phyloP scores from a whole-genome alignment of 64 coral and sea anemone genomes.

The Orbicella faveolata region DNA sequence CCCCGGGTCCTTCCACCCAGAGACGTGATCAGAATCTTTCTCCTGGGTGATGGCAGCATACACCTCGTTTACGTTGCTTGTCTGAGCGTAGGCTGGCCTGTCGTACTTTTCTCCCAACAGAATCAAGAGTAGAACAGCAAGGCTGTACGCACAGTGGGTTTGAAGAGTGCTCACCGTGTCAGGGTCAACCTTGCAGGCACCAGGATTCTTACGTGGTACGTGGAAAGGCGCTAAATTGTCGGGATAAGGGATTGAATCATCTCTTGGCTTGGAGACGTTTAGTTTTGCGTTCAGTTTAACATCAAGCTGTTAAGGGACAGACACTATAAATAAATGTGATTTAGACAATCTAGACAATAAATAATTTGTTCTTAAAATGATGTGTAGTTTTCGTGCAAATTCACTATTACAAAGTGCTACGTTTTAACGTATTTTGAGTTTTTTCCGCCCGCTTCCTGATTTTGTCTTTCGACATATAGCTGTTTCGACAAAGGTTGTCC shows the following conservation, averaged over 20 bases:
- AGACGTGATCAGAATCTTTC: not conserved
- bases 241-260: conserved; percentile 60
- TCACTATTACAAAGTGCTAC: too few relatives aligned
- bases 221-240: conserved; percentile 59
- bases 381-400: too few relatives aligned
- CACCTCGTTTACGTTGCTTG: conserved; percentile 15
- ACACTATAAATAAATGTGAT: too few relatives aligned
- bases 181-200: not conserved
- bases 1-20: too few relatives aligned
- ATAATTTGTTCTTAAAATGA: too few relatives aligned
- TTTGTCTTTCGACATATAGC: too few relatives aligned
- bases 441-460: too few relatives aligned
- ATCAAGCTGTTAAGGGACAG: conserved; percentile 20
- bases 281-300: not conserved
- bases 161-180: not conserved
- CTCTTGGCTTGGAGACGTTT: conserved; percentile 63
- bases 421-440: too few relatives aligned
- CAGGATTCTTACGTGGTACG: conserved; percentile 30
- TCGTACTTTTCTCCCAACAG: conserved; percentile 27
- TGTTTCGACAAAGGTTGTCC: too few relatives aligned
- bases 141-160: conserved; percentile 49
- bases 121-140: conserved; percentile 45
- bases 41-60: conserved; percentile 7
- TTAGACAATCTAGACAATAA: not conserved
- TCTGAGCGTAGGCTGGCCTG: conserved; percentile 47